Conservation (phyloP, 2,113 vertebrate species). For the Tetraodon nigroviridis region DNA sequence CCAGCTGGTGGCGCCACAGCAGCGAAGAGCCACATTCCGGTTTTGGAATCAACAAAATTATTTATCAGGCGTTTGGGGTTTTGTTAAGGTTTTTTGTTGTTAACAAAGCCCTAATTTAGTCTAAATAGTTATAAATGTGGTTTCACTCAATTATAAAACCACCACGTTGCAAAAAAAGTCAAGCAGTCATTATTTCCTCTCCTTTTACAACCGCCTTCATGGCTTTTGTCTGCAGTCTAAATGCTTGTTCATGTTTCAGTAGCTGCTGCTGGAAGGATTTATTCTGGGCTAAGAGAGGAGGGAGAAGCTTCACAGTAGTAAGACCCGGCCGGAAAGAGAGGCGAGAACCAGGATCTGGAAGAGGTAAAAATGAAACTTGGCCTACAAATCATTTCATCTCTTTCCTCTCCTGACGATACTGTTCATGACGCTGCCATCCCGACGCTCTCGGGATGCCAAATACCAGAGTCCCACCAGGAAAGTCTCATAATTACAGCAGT, state of each 20-base stretch:
- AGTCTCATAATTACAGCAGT: slow-evolving; percentile 35
- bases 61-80: too few relatives aligned
- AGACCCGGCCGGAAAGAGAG: not conserved
- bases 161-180: too few relatives aligned
- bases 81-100: too few relatives aligned
- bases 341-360: not conserved
- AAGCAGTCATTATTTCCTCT: too few relatives aligned
- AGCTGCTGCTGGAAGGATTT: not conserved
- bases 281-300: too few relatives aligned
- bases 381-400: slow-evolving; percentile 41
- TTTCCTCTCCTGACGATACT: slow-evolving; percentile 9
- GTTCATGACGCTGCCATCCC: slow-evolving; percentile 18
- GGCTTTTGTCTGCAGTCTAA: not conserved
- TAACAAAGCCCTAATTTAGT: too few relatives aligned
- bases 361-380: slow-evolving; percentile 29
- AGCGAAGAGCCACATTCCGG: too few relatives aligned
- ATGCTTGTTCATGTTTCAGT: not conserved
- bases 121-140: too few relatives aligned
- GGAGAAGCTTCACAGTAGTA: too few relatives aligned
- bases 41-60: too few relatives aligned
- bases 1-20: too few relatives aligned
- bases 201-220: not conserved
- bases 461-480: slow-evolving; percentile 38
- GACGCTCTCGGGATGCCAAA: slow-evolving; percentile 22
- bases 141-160: too few relatives aligned